Base-by-base conservation (phyloP, 2,797 vertebrate species). In the Hyperoplus immaculatus region DNA sequence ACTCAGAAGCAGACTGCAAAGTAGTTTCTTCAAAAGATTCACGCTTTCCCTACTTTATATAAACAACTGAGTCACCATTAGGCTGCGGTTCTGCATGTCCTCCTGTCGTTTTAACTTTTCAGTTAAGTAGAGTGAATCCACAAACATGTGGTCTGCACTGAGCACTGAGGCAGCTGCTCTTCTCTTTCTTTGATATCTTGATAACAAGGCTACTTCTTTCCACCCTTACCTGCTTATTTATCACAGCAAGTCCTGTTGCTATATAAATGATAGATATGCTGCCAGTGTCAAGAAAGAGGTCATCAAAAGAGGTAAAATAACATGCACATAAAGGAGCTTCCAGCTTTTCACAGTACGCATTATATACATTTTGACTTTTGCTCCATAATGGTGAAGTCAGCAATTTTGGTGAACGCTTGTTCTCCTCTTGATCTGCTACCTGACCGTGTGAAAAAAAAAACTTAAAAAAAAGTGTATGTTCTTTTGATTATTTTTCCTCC, bases 31-130 rank as follows among this genome's bases (percentile, higher is more conserved):
- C 3, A 49, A 63, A 75, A 68, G 11, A 76, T 1, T 15, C 4
- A 53, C 51, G 9, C 3, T 3, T 38, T 29, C n/a, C 4, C 51
- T 64, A 2, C 18, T 57, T 69, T 47, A 39, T 64, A 55, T 10
- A 8, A 74, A 77, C 18, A 51, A 49, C 39, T 59, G 61, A 77
- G 49, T 85, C 77, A 78, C 63, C 43, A 11, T 1, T n/a, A 60
- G 1, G 39, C 51, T 55, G 43, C 55, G 60, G 13, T 45, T 47
- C 1, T 1, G 2, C 4, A 7, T 29, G 0, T 47, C 57, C 43
- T 75, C 15, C 36, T 41, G 45, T 38, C 14, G 38, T 59, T 11
- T 42, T 11, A 38, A 15, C 10, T 60, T 70, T 10, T 57, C 7
- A 38, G 67, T 0, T 36, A 46, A 61, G 42, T 8, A 6, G 10